phyloP scores from a whole-genome alignment of 2,888 invertebrate species.

The Eupithecia dodoneata region DNA sequence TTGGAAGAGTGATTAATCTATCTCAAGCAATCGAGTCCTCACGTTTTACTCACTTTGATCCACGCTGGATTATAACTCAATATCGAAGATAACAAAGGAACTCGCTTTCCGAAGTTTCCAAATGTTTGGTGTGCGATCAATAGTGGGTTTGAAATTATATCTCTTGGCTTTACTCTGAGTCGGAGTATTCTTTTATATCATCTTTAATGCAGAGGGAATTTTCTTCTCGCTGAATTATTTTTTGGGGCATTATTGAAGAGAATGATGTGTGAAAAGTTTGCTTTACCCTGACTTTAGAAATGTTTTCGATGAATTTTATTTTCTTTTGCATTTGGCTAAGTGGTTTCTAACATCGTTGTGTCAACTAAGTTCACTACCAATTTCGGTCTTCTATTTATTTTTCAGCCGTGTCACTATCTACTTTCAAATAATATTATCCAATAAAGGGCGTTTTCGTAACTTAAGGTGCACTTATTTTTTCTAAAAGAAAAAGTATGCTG shows the following conservation, averaged over 20 bases:
- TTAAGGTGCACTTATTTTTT: neutral
- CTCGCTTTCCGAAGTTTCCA: slow-evolving; percentile 29
- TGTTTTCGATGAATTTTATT: neutral
- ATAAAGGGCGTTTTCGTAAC: neutral
- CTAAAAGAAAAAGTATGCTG: neutral
- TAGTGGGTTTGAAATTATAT: slow-evolving; percentile 14
- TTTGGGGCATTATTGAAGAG: neutral
- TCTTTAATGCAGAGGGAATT: slow-evolving; percentile 4
- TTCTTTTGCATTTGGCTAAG: neutral
- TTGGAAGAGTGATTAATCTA: slow-evolving; percentile 62
- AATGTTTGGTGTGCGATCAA: slow-evolving; percentile 26
- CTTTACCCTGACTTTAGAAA: neutral
- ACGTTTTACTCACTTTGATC: slow-evolving; percentile 48
- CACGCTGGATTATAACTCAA: slow-evolving; percentile 42
- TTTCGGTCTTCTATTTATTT: neutral
- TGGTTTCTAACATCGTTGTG: neutral
- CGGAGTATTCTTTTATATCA: neutral
- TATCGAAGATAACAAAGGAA: slow-evolving; percentile 41
- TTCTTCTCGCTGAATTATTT: slow-evolving; percentile 9
- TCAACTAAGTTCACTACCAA: neutral
- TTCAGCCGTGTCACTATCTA: neutral
- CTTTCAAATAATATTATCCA: neutral
- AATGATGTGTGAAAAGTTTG: slow-evolving; percentile 1
- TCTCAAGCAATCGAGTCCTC: slow-evolving; percentile 59
- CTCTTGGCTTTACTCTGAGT: neutral